Evolutionary conservation across 2,888 invertebrate genomes (phyloP).

Genomic region (Hemicrepidius hirtus): DNA sequence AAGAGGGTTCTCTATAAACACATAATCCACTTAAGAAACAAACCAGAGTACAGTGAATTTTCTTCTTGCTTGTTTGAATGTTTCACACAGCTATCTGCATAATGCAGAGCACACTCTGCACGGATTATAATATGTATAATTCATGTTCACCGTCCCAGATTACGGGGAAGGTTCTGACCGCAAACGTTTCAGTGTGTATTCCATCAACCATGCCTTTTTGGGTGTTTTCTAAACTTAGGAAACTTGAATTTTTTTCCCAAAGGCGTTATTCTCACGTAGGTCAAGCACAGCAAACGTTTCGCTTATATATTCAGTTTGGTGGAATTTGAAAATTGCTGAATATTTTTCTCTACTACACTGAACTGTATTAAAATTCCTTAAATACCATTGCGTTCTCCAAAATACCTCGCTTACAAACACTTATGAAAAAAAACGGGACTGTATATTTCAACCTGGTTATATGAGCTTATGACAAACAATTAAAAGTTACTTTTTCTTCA

Average conservation of each 20-base stretch:
- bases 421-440: background rate
- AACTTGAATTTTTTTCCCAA: background rate
- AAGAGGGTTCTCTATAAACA: constrained; percentile 6
- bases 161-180: constrained; percentile 42
- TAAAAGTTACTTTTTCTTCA: too few species aligned
- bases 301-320: background rate
- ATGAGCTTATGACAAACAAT: too few species aligned
- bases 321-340: constrained; percentile 18
- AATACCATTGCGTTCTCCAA: background rate
- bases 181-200: constrained; percentile 42
- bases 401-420: constrained; percentile 4
- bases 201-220: constrained; percentile 8
- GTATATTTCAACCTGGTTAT: too few species aligned
- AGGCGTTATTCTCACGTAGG: constrained; percentile 1
- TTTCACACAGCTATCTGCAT: constrained; percentile 60
- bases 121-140: constrained; percentile 64
- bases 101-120: constrained; percentile 60
- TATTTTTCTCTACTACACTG: constrained; percentile 13
- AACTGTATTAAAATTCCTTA: constrained; percentile 30
- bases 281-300: constrained; percentile 4
- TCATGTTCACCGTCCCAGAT: constrained; percentile 56
- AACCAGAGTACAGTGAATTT: constrained; percentile 24
- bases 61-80: constrained; percentile 51
- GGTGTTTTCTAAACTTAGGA: background rate
- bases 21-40: constrained; percentile 17